phyloP scores from a whole-genome alignment of 1,140 invertebrate genomes.

The Ooceraea biroi region DNA sequence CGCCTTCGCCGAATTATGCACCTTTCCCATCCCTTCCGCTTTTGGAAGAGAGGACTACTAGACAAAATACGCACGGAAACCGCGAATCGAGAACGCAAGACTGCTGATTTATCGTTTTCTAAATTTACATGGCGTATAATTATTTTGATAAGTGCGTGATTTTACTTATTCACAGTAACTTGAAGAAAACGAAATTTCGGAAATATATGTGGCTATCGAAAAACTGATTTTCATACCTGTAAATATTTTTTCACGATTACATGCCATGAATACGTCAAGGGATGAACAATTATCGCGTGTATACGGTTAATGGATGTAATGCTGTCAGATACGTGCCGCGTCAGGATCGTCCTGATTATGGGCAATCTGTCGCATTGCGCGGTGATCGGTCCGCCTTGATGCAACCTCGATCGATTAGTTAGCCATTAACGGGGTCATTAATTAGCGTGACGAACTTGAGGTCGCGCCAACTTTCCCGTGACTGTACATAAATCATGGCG shows the following conservation, averaged over 20 bases:
- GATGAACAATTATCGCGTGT: neutral
- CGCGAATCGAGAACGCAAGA: neutral
- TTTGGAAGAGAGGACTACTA: constrained; percentile 6
- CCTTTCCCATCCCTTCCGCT: neutral
- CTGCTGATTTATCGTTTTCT: neutral
- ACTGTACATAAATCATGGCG: constrained; percentile 51
- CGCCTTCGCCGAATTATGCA: constrained; percentile 54
- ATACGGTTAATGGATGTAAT: constrained; percentile 2
- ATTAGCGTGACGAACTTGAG: constrained; percentile 56
- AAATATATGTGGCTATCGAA: neutral
- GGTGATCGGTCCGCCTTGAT: constrained; percentile 58
- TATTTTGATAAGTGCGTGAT: neutral
- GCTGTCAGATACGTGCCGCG: constrained; percentile 2
- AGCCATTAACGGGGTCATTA: constrained; percentile 52
- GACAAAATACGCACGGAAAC: neutral
- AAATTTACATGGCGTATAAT: neutral
- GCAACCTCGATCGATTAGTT: constrained; percentile 60
- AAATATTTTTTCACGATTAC: neutral
- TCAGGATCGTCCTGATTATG: constrained; percentile 46
- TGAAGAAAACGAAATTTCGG: neutral
- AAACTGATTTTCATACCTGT: neutral
- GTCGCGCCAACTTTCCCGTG: constrained; percentile 48
- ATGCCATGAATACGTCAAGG: neutral
- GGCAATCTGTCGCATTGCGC: constrained; percentile 61
- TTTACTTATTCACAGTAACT: neutral